Evolutionary conservation across 2,888 invertebrate species (phyloP).

Genomic region (Troides oblongomaculatus): DNA sequence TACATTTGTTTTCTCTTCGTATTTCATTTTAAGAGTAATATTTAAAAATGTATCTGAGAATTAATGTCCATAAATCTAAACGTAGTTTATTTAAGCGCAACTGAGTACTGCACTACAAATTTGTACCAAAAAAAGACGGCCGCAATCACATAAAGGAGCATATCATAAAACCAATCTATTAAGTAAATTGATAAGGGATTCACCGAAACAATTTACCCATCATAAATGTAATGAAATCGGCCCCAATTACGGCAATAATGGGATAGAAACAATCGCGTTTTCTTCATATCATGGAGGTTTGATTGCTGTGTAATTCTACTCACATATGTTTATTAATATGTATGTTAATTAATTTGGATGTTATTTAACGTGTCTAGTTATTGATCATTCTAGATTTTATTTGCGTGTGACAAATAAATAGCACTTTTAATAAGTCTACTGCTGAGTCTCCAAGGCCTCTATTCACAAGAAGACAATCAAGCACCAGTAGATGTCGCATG

Average conservation of each 20-base stretch:
- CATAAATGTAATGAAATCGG: conserved; percentile 68
- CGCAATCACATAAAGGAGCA: conserved; percentile 24
- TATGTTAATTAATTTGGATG: conserved; percentile 29
- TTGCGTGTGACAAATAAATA: too few relatives aligned
- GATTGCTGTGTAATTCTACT: conserved; percentile 45
- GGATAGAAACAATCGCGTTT: conserved; percentile 38
- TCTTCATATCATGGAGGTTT: conserved; percentile 44
- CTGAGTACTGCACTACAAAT: neutral
- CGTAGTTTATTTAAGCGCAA: too few relatives aligned
- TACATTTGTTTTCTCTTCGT: too few relatives aligned
- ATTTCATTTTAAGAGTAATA: too few relatives aligned
- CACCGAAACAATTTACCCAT: conserved; percentile 71
- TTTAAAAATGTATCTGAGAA: too few relatives aligned
- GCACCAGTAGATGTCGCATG: too few relatives aligned
- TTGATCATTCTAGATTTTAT: neutral
- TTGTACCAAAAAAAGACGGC: neutral
- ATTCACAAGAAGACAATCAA: too few relatives aligned
- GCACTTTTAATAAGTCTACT: too few relatives aligned
- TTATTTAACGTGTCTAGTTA: conserved; percentile 27
- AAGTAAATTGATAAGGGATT: conserved; percentile 73
- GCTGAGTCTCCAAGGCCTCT: too few relatives aligned
- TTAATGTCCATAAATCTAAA: too few relatives aligned
- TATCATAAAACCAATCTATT: conserved; percentile 56
- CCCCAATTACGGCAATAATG: conserved; percentile 55
- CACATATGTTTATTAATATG: conserved; percentile 49